Percentiles rank a stretch among this genome's conserved stretches.
Conservation (phyloP, 2,797 vertebrate species). For the Glossophaga mutica region DNA sequence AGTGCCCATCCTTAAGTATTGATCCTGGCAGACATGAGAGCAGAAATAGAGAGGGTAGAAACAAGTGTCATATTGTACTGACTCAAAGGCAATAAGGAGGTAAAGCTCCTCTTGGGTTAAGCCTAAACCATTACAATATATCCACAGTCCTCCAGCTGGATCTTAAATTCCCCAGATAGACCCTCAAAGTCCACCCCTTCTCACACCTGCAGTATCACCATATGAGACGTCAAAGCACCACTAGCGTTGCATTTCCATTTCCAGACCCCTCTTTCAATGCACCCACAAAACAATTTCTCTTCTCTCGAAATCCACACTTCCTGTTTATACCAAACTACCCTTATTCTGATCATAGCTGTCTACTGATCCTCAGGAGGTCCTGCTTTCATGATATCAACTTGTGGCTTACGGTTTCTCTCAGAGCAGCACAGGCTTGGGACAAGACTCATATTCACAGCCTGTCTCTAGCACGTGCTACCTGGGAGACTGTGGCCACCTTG, state of each 20-base stretch:
- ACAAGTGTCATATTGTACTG: neutral
- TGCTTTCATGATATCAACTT: neutral
- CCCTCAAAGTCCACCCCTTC: neutral
- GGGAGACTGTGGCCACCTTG: neutral
- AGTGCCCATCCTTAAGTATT: neutral
- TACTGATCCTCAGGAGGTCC: neutral
- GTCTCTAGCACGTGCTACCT: neutral
- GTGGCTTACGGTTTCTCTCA: neutral
- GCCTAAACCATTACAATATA: neutral
- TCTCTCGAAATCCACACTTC: neutral
- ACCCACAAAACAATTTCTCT: neutral
- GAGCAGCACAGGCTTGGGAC: neutral
- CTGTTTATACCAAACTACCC: neutral
- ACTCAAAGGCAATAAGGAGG: neutral
- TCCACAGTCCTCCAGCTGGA: neutral
- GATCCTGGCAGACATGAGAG: neutral
- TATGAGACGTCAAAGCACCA: fast-evolving
- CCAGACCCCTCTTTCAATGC: neutral
- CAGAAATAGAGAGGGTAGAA: neutral
- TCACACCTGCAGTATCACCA: neutral
- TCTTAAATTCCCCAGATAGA: neutral
- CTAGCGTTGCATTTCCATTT: neutral
- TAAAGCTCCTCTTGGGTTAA: neutral
- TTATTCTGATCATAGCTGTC: neutral
- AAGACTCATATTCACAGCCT: neutral